Conservation (phyloP, 2,113 vertebrate genomes). For the Uria aalge region DNA sequence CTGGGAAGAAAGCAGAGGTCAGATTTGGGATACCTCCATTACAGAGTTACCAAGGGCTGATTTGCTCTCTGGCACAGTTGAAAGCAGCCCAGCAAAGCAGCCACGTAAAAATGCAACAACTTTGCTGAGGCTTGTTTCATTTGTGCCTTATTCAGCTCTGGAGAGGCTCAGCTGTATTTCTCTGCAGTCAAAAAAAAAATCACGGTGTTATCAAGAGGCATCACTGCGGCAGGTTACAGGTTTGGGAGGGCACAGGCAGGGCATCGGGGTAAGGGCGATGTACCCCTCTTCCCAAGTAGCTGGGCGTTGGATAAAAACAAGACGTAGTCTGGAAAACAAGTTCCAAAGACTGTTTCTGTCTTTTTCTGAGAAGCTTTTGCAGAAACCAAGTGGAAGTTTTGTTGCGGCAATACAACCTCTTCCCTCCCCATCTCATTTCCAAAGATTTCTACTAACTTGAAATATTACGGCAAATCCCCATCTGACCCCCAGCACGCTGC, state of each 20-base stretch:
- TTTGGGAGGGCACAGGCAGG: not conserved
- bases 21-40: not conserved
- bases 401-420: not conserved
- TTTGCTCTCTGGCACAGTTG: not conserved
- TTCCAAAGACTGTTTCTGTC: not conserved
- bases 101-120: not conserved
- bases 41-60: not conserved
- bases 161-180: not conserved
- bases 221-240: not conserved
- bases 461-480: not conserved
- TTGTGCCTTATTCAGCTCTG: not conserved
- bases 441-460: not conserved
- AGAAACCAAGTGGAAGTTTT: not conserved
- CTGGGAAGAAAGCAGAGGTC: not conserved
- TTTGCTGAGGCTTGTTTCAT: not conserved
- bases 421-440: not conserved
- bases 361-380: not conserved
- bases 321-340: not conserved
- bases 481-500: not conserved
- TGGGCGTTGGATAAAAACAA: no score
- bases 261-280: not conserved
- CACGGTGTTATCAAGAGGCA: not conserved
- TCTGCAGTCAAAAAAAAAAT: not conserved
- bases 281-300: not conserved
- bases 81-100: not conserved